These are phyloP conservation scores for Caenorhabditis auriculariae DNA, from an alignment of 2,888 invertebrate genomes.

Conservation along the genomic window DNA sequence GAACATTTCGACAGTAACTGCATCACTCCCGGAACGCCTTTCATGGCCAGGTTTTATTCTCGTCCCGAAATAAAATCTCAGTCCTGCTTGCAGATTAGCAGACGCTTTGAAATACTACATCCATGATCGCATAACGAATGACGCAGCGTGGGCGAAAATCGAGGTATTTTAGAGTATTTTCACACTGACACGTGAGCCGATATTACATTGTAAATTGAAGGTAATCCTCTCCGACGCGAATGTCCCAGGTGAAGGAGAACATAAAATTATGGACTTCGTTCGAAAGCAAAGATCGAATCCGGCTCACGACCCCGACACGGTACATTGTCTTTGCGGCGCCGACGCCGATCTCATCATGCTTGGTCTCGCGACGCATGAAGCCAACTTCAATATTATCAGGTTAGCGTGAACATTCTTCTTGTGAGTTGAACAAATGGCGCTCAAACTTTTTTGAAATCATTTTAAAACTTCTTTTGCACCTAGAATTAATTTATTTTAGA, in stretches of 20 bases:
- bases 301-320: conserved; percentile 94
- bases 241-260: conserved; percentile 96
- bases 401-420: conserved; percentile 1
- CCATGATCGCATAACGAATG: conserved; percentile 82
- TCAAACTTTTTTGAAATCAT: not conserved
- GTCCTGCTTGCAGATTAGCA: conserved; percentile 35
- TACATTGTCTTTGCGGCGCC: conserved; percentile 93
- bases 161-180: conserved; percentile 71
- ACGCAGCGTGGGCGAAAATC: conserved; percentile 90
- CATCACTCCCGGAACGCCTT: conserved; percentile 87
- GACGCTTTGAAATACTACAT: conserved; percentile 73
- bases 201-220: conserved; percentile 25
- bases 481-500: too few species aligned
- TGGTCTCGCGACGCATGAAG: conserved; percentile 93
- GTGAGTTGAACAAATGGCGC: not conserved
- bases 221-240: conserved; percentile 96
- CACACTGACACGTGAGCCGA: not conserved
- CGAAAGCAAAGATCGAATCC: conserved; percentile 78
- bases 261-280: conserved; percentile 99
- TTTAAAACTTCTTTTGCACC: not conserved
- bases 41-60: conserved; percentile 53
- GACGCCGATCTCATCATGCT: conserved; percentile 95
- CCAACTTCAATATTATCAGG: conserved; percentile 91
- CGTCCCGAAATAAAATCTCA: not conserved
- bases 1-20: conserved; percentile 98